phyloP scores from a whole-genome alignment of 2,888 invertebrate genomes.

The Rhagonycha fulva region DNA sequence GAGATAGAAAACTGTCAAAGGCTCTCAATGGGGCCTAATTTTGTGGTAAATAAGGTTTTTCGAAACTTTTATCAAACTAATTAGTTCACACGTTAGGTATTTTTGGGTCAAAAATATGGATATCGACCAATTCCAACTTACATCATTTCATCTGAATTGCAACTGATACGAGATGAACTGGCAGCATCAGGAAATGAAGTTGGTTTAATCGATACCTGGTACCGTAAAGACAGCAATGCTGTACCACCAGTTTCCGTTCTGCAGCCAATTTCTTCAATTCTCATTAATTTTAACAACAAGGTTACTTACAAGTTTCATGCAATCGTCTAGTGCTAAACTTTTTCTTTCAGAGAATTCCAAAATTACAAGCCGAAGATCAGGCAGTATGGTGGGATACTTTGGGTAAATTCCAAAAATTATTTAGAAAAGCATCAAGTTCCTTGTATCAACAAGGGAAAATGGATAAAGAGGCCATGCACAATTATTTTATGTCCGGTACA shows the following conservation, averaged over 20 bases:
- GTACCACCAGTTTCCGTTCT: conserved; percentile 94
- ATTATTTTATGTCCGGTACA: conserved; percentile 97
- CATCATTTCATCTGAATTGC: conserved; percentile 88
- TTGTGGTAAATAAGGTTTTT: conserved; percentile 72
- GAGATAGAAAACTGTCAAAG: conserved; percentile 98
- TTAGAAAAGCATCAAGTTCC: conserved; percentile 89
- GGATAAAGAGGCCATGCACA: conserved; percentile 92
- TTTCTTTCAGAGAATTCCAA: conserved; percentile 78
- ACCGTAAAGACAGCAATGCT: conserved; percentile 93
- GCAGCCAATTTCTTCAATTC: conserved; percentile 95
- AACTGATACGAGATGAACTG: conserved; percentile 83
- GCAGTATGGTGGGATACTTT: conserved; percentile 98
- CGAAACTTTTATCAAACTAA: background rate
- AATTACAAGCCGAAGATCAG: conserved; percentile 94
- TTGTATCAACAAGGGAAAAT: conserved; percentile 83
- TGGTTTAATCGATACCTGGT: conserved; percentile 88
- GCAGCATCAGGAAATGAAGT: conserved; percentile 83
- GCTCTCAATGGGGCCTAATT: conserved; percentile 96
- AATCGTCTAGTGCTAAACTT: background rate
- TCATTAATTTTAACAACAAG: conserved; percentile 97
- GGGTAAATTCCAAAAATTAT: conserved; percentile 91
- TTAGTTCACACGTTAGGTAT: conserved; percentile 63
- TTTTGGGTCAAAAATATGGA: conserved; percentile 97
- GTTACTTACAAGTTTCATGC: conserved; percentile 57
- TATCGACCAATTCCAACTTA: conserved; percentile 97